phyloP scores from a whole-genome alignment of 2,797 vertebrate species.

The Erpetoichthys calabaricus region DNA sequence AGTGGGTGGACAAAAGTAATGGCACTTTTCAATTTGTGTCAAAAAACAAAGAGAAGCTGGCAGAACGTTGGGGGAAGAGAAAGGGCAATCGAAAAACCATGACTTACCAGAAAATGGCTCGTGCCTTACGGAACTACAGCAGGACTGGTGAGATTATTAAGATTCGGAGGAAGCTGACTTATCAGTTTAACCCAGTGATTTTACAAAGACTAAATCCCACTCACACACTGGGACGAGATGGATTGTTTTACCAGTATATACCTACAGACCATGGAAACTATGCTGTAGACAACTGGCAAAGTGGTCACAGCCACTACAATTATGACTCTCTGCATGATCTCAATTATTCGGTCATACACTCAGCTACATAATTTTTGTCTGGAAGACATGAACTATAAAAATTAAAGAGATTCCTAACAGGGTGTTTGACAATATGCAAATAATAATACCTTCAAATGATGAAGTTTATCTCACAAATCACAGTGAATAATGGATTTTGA shows the following conservation, averaged over 20 bases:
- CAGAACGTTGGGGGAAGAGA: constrained; percentile 86
- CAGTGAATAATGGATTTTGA: no score
- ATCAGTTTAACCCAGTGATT: constrained; percentile 82
- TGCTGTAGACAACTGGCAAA: constrained; percentile 45
- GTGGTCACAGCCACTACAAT: constrained; percentile 53
- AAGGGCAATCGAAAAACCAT: constrained; percentile 97
- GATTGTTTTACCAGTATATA: constrained; percentile 33
- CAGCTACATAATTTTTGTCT: constrained; percentile 7
- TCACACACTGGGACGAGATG: constrained; percentile 26
- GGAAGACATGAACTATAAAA: no score
- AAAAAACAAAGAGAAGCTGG: constrained; percentile 94
- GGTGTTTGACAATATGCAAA: no score
- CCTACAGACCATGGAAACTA: constrained; percentile 43
- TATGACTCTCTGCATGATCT: constrained; percentile 52
- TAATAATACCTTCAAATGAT: no score
- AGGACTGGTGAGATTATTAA: constrained; percentile 90
- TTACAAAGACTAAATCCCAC: constrained; percentile 67
- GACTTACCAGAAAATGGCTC: constrained; percentile 99
- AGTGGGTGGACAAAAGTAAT: constrained; percentile 79
- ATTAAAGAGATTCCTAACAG: no score
- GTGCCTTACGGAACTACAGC: constrained; percentile 89
- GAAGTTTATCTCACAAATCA: no score
- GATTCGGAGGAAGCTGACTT: constrained; percentile 87
- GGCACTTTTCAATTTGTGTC: constrained; percentile 93
- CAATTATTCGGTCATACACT: constrained; percentile 40